A percentile compares a stretch with the other conserved stretches of the same genome.
Evolutionary conservation across 2,113 vertebrate species (phyloP).

Genomic region (Regulus satrapa): DNA sequence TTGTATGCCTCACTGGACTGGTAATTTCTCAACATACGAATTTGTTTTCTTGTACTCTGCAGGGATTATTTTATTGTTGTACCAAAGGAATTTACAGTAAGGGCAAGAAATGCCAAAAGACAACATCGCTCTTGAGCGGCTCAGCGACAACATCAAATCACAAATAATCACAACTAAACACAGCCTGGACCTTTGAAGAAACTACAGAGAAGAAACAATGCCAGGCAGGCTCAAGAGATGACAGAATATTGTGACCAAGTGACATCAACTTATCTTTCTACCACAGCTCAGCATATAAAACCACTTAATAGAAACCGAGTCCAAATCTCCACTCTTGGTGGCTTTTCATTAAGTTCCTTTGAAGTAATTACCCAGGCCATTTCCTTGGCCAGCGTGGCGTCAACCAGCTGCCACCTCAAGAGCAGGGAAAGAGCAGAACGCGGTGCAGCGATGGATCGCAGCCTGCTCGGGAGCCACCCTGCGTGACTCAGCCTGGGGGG

Average conservation of each 20-base stretch:
- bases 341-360: conserved; percentile 44
- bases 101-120: neutral
- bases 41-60: neutral
- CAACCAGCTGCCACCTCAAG: conserved; percentile 1
- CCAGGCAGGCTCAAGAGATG: neutral
- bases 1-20: neutral
- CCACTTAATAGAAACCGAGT: neutral
- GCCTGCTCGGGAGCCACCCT: neutral
- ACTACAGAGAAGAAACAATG: neutral
- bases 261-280: conserved; percentile 6
- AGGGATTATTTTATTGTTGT: neutral
- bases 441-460: neutral
- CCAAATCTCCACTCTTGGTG: neutral
- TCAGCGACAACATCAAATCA: neutral
- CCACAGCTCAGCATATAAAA: neutral
- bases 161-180: neutral
- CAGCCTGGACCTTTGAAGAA: neutral
- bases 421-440: neutral
- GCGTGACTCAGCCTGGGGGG: neutral
- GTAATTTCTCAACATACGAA: rapidly evolving
- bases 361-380: neutral
- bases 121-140: neutral
- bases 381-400: neutral
- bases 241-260: neutral
- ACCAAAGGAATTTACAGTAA: neutral